Base-by-base conservation (phyloP, 2,797 vertebrate species). In the Parauchenoglanis ngamensis region DNA sequence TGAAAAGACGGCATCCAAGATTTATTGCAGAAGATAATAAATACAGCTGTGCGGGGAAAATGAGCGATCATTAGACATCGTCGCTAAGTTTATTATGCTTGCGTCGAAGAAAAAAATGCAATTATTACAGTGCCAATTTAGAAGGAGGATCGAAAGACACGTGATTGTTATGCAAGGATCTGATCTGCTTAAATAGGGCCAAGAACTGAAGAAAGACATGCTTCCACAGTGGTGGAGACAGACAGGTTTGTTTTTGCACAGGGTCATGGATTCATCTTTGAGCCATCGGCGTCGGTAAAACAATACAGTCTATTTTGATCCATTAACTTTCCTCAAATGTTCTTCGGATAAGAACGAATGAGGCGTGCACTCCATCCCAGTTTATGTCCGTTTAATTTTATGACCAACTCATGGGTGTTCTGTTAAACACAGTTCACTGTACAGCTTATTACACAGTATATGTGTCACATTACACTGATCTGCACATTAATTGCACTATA, bases 11-110 rank as follows among this genome's bases (percentile, higher is more conserved):
- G 83, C 28, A 85, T 90, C 87, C 86, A 79, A 86, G 90, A 92
- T 92, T 92, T 91, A 90, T 90, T 13, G 86, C 90, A 91, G 87
- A 91, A 91, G 77, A 94, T 93, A 91, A 92, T 87, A 92, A 92
- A 91, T 84, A 86, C 23, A 46, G 91, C 94, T 94, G 93, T 82
- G 46, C 0, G 61, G 81, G 88, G 78, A 89, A 86, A 91, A 89
- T 77, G 84, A 90, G 84, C 35, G 87, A 90, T 90, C 65, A 67
- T 92, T 91, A 90, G 68, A 87, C 83, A 75, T 81, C 88, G 83
- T 82, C 73, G 63, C 75, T 85, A 70, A 88, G 92, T 95, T 94
- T 93, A 93, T 94, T 92, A 92, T 93, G 78, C 86, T 90, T 84
- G 77, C 85, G 89, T 57, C 85, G 67, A 85, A 86, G 81, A 86